Evolutionary conservation across 2,797 vertebrate genomes (phyloP), one percentile per base, ranked within the genome.

Genomic region (Podarcis siculus): DNA sequence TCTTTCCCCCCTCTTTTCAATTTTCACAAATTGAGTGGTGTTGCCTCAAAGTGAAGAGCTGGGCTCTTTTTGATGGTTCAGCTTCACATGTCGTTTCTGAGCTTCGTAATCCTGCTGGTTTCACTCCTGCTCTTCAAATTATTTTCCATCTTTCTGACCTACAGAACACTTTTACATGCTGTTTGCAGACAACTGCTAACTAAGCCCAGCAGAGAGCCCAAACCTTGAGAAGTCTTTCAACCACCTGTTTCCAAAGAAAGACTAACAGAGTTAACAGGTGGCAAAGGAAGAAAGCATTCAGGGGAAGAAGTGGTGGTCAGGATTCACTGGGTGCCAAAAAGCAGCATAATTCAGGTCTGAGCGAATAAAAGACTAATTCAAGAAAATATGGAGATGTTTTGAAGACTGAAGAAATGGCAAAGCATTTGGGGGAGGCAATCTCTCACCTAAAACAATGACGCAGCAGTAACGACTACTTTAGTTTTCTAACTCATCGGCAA

Each of bases 71-170:
- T 89, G 71, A 86, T 86, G 42, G 88, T 45, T 85, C 72, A 89
- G 45, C 83, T 49, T 85, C 83, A 69, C 79, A 86, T 76, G 78
- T 89, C 8, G 64, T 86, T 89, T 89, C 71, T 61, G 88, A 81
- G 72, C 79, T 81, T 82, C 32, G 81, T 85, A 75, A 85, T 76
- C 88, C 88, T 86, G 88, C 83, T 89, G 88, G 78, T 86, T 89
- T 76, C 78, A 82, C 42, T 86, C 69, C 30, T 58, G 61, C 32
- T 86, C 71, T 89, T 89, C 83, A 37, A 82, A 75, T 89, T 78
- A 42, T 86, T 84, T 42, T 39, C 67, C 35, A 49, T 69, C 79
- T 58, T 19, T 39, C 80, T 82, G 77, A 76, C 49, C 79, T 58
- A 39, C 78, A 67, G 88, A 86, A 82, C 71, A 67, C 61, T 89